Base-by-base conservation (phyloP, 2,113 vertebrate species). In the Progne subis region DNA sequence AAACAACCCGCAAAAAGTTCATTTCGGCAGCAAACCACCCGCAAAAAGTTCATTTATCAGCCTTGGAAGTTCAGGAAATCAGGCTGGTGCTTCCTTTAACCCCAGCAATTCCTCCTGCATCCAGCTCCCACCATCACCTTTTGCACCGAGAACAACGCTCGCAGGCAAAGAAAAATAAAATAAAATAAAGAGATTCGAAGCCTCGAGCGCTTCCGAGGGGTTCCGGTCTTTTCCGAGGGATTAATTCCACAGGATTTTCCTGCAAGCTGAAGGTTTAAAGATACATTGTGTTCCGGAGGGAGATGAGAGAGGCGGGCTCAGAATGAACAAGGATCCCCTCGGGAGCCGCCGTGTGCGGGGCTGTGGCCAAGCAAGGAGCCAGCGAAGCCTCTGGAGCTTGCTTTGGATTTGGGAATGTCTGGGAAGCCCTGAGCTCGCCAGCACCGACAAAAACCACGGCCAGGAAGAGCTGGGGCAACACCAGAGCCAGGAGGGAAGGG, bases 181-280 rank as follows among this genome's bases (percentile, higher is more conserved):
- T 37, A 37, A 37, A 37, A 37, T 37, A 37, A 37, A 60, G 19
- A 11, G 32, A 23, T 59, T 70, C 29, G 6, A 41, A 82, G 41
- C 7, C 60, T 39, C 0, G 1, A 57, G 52, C 0, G 1, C n/a
- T 82, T 67, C 75, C 0, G 0, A 83, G 44, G 71, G 18, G 31
- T 11, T 87, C 13, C 44, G 65, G 70, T 79, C 29, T 67, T 94
- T 91, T 47, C 84, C 86, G 21, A 88, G 29, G 70, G 84, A 76
- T 91, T 43, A 21, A 76, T 9, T 1, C 25, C 13, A 15, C 14
- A 8, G 37, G 65, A 46, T 80, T 81, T 82, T 68, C 86, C 83
- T 37, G 92, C 34, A 23, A 70, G 56, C 4, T 49, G 15, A 46
- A 84, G 82, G 39, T 53, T 47, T 65, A 28, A 94, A 64, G 79